Evolutionary conservation across 2,888 invertebrate genomes (phyloP).

Genomic region (Parapristionchus giblindavisi): DNA sequence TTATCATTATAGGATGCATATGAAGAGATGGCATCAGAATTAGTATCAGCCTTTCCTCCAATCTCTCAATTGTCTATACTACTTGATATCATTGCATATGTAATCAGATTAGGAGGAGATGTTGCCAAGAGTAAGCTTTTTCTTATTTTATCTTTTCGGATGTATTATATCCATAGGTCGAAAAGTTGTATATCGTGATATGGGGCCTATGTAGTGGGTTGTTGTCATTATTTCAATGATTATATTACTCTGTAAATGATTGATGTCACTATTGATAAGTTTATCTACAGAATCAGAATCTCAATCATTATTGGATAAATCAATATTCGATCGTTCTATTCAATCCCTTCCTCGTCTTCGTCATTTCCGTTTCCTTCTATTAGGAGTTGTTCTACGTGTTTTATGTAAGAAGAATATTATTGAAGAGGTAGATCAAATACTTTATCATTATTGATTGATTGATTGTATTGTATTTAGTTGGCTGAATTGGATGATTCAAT

Average conservation of each 20-base stretch:
- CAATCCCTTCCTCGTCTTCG: constrained; percentile 81
- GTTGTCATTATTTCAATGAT: no score
- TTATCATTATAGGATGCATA: constrained; percentile 51
- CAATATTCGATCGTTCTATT: constrained; percentile 78
- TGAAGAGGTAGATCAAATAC: constrained; percentile 35
- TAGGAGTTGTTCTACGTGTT: constrained; percentile 80
- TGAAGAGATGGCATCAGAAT: constrained; percentile 61
- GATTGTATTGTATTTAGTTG: constrained; percentile 41
- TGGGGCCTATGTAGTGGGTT: no score
- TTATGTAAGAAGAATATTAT: constrained; percentile 75
- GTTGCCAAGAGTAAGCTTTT: constrained; percentile 7
- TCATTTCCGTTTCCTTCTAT: constrained; percentile 83
- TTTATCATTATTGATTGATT: background rate
- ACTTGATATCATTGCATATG: constrained; percentile 56
- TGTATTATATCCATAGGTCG: no score
- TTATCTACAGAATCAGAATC: background rate
- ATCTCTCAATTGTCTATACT: constrained; percentile 56
- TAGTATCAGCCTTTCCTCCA: constrained; percentile 52
- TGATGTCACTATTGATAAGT: background rate
- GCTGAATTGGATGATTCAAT: constrained; percentile 53
- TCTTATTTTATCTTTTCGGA: no score
- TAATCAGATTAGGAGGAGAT: constrained; percentile 61
- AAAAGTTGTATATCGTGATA: no score
- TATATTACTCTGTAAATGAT: no score
- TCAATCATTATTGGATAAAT: constrained; percentile 34